Evolutionary conservation across 1,140 invertebrate species (phyloP), one percentile per base, ranked within the genome.

Genomic region (Panagrolaimus sp.): DNA sequence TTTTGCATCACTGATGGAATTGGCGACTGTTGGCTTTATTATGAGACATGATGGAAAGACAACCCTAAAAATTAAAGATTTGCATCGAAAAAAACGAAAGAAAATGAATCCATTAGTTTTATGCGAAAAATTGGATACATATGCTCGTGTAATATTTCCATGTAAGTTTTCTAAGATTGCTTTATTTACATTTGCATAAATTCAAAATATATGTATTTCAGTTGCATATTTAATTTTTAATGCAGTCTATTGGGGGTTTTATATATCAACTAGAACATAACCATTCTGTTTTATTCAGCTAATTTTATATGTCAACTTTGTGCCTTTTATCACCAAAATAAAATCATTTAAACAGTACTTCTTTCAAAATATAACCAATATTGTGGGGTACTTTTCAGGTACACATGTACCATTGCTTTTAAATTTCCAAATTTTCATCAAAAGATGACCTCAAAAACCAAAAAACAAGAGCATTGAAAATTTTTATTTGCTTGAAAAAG

Each of bases 1-100:
- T 61, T 80, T 80, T 48, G 78, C 79, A 8, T 74, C 74, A 27
- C 51, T 80, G 23, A 68, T 82, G 31, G 79, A 80, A 68, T 64
- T 80, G 23, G 78, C 78, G 14, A 68, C 64, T n/a, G 68, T 80
- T 64, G 78, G 78, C 23, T 80, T 71, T 46, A 46, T 73, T 20
- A 73, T 65, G 57, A 45, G 57, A 62, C 53, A 63, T 48, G 66
- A 71, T 61, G 69, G 61, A 38, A 45, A 63, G 70, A 64, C 68
- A 67, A 71, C 45, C 62, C 31, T 45, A 65, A 13, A 31, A 43
- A 62, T 27, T 23, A 42, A 63, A 67, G 64, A 70, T 70, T 63
- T 63, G 73, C 31, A 69, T 77, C 43, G 75, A 77, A 67, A 57
- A 66, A 48, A 63, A 13, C 25, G 70, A 25, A 74, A 76, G 44